Conservation (phyloP, 1,140 invertebrate species). For the Chionoecetes opilio region DNA sequence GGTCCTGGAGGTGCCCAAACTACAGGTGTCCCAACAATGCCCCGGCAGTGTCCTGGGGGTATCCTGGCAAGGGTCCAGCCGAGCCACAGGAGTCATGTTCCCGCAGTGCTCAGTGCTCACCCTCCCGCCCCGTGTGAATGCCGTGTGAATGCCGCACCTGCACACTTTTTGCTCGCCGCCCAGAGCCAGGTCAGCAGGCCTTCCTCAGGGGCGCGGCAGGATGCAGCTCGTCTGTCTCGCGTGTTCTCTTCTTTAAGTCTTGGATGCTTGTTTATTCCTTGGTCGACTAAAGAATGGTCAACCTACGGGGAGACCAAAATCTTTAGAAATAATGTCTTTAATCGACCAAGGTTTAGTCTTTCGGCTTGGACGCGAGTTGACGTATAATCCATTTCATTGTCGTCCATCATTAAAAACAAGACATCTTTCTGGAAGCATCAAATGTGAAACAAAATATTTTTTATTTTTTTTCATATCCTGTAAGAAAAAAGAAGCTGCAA, state of each 20-base stretch:
- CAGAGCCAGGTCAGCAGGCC: background rate
- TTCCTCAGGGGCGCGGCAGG: background rate
- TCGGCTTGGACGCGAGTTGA: background rate
- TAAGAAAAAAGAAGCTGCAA: background rate
- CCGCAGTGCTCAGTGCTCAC: background rate
- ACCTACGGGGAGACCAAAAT: too few species aligned
- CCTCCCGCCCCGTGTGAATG: background rate
- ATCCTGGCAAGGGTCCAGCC: background rate
- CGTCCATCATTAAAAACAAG: too few species aligned
- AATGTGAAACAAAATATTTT: too few species aligned
- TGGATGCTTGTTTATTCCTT: background rate
- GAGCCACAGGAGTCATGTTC: background rate
- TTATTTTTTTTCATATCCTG: background rate
- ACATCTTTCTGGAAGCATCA: too few species aligned
- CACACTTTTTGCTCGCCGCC: background rate
- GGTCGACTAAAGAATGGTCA: too few species aligned
- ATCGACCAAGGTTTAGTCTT: too few species aligned
- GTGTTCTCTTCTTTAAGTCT: background rate
- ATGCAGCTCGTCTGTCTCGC: background rate
- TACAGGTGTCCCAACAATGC: conserved; percentile 1
- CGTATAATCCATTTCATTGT: background rate
- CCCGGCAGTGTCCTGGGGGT: background rate
- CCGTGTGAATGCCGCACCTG: background rate
- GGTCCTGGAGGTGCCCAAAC: background rate
- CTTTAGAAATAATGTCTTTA: too few species aligned